phyloP scores from a whole-genome alignment of 1,140 invertebrate genomes.

The Agraylea sexmaculata region DNA sequence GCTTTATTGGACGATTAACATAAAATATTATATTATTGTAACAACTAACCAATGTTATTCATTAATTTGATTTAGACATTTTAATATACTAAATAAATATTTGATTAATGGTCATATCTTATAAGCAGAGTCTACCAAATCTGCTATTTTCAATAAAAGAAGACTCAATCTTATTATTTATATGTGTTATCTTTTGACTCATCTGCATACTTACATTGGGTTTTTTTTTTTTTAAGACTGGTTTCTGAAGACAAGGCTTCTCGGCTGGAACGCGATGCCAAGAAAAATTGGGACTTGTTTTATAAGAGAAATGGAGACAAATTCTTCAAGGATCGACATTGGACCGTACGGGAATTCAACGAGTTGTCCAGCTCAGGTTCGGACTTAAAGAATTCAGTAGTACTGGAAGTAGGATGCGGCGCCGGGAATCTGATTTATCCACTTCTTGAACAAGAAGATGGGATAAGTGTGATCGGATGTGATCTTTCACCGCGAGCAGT shows the following conservation, averaged over 20 bases:
- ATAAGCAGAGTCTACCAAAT: no score
- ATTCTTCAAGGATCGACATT: slow-evolving; percentile 96
- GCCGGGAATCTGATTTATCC: slow-evolving; percentile 96
- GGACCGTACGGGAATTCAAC: slow-evolving; percentile 89
- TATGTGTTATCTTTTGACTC: no score
- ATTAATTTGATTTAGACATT: no score
- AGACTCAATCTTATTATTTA: no score
- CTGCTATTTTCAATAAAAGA: no score
- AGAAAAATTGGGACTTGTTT: slow-evolving; percentile 95
- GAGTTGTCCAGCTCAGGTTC: slow-evolving; percentile 52
- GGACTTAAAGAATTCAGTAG: slow-evolving; percentile 27
- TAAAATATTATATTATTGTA: no score
- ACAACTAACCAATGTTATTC: no score
- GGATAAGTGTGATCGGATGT: slow-evolving; percentile 68
- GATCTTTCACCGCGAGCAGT: slow-evolving; percentile 89
- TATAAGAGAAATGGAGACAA: slow-evolving; percentile 86
- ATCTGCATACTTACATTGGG: no score
- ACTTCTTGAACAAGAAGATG: slow-evolving; percentile 63
- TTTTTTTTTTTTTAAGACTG: no score
- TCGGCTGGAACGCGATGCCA: slow-evolving; percentile 75
- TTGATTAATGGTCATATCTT: no score
- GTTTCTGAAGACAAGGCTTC: slow-evolving; percentile 66
- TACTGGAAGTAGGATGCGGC: slow-evolving; percentile 91
- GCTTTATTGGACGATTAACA: no score
- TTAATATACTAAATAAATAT: no score